Evolutionary conservation across 2,113 vertebrate species (phyloP), one percentile per base, ranked within the genome.

Genomic region (Vanacampus margaritifer): DNA sequence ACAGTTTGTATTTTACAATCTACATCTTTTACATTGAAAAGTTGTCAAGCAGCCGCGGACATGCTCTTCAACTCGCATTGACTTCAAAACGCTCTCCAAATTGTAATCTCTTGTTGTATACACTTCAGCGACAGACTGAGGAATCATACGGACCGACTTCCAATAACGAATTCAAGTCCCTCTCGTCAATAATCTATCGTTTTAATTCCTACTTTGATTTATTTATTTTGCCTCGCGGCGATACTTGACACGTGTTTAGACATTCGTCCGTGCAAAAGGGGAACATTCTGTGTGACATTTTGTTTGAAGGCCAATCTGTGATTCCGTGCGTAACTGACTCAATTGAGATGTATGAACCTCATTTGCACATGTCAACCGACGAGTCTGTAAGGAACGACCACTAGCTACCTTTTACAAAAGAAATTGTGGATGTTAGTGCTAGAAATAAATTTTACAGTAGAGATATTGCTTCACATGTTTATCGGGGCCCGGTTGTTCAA

Each of bases 21-120:
- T n/a, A n/a, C n/a, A 51, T 79, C n/a, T 85, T 62, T 46, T 16
- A 46, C 19, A 46, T 46, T 46, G 45, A 46, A 46, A 46, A 16
- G 16, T n/a, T 50, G 19, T 9, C 48, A 51, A 4, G 28, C 28
- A 32, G 28, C 28, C 28, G 4, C 4, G 28, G 28, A 32, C 28
- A 50, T 16, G 16, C 46, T 50, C 10, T 23, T n/a, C 21, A 10
- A 51, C 6, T 23, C 21, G 8, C 21, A 51, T 14, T 46, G 14
- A 5, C 16, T 46, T 16, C 45, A 46, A 3, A 19, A n/a, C 21
- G 2, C n/a, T n/a, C n/a, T 51, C 19, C 48, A 23, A 51, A 51
- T 51, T 23, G 48, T n/a, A 51, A 51, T n/a, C 21, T 51, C 21
- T 51, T 2, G 7, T 51, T 51, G 48, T 51, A 23, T 10, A 51